A percentile compares a stretch with the other conserved stretches of the same genome.
Evolutionary conservation across 2,113 vertebrate genomes (phyloP).

Genomic region (Barnardius zonarius): DNA sequence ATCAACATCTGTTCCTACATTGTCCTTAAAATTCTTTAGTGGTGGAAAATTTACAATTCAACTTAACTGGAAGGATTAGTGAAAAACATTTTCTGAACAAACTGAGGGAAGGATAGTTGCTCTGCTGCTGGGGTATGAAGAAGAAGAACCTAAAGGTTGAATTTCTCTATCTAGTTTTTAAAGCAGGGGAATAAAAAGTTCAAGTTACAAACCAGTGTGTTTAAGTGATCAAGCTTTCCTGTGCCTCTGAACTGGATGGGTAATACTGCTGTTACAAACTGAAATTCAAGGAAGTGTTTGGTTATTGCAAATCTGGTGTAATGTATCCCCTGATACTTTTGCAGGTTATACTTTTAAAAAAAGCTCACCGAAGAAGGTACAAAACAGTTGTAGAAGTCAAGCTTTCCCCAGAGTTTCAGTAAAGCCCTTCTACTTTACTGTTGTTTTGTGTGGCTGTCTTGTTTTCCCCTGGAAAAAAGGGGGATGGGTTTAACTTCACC

Average conservation of each 20-base stretch:
- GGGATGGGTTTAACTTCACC: background rate
- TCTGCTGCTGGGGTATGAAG: background rate
- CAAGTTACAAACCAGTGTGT: background rate
- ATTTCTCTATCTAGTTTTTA: background rate
- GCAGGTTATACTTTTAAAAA: background rate
- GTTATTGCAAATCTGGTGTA: background rate
- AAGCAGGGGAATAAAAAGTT: background rate
- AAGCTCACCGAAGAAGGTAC: background rate
- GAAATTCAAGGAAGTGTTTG: background rate
- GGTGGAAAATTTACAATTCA: background rate
- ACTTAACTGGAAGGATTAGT: background rate
- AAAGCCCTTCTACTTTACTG: slow-evolving; percentile 7
- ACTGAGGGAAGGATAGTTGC: background rate
- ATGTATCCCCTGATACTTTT: background rate
- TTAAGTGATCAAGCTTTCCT: slow-evolving; percentile 46
- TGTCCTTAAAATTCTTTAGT: background rate
- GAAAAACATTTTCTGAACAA: background rate
- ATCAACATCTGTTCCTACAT: background rate
- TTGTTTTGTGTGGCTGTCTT: background rate
- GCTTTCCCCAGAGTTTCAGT: slow-evolving; percentile 35
- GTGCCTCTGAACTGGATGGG: slow-evolving; percentile 42
- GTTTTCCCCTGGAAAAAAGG: background rate
- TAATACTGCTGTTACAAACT: background rate
- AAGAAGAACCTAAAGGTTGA: background rate
- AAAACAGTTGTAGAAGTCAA: background rate